phyloP scores from a whole-genome alignment of 2,888 invertebrate species.

The Drosophila melanocephala region DNA sequence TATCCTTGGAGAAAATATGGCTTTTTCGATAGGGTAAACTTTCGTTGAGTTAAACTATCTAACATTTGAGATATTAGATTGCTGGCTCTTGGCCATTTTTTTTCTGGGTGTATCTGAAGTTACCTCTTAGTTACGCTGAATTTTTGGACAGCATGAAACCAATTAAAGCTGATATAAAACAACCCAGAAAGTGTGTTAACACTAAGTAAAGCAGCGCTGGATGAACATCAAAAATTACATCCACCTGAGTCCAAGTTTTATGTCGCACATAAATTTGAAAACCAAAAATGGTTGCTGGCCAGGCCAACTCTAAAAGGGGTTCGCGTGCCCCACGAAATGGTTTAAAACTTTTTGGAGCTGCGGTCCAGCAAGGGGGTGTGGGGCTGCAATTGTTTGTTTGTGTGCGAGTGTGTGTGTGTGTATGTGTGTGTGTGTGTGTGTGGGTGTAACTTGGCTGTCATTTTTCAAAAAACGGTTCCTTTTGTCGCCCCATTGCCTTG shows the following conservation, averaged over 20 bases:
- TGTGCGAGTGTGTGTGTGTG: background rate
- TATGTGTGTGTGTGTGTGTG: background rate
- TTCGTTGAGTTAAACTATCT: background rate
- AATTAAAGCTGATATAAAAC: slow-evolving; percentile 62
- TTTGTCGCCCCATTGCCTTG: slow-evolving; percentile 37
- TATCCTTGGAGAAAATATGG: background rate
- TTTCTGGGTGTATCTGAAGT: background rate
- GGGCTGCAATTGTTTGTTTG: slow-evolving; percentile 12
- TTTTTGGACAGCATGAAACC: slow-evolving; percentile 39
- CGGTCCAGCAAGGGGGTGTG: slow-evolving; percentile 28
- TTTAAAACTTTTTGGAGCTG: slow-evolving; percentile 58
- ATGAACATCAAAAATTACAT: slow-evolving; percentile 60
- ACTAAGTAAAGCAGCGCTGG: slow-evolving; percentile 32
- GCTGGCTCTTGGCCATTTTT: background rate
- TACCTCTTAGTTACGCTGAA: background rate
- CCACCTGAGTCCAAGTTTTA: slow-evolving; percentile 77
- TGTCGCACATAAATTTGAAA: slow-evolving; percentile 70
- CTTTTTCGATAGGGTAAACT: fast-evolving
- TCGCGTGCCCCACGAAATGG: slow-evolving; percentile 46
- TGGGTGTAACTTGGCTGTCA: slow-evolving; percentile 40
- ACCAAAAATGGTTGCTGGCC: slow-evolving; percentile 34
- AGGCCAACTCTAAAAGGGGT: slow-evolving; percentile 46
- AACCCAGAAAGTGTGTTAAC: slow-evolving; percentile 33
- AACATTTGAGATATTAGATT: background rate
- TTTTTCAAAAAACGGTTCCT: slow-evolving; percentile 56